These are phyloP conservation scores for Euura lappo DNA, from an alignment of 1,140 invertebrate genomes.

Conservation along the genomic window DNA sequence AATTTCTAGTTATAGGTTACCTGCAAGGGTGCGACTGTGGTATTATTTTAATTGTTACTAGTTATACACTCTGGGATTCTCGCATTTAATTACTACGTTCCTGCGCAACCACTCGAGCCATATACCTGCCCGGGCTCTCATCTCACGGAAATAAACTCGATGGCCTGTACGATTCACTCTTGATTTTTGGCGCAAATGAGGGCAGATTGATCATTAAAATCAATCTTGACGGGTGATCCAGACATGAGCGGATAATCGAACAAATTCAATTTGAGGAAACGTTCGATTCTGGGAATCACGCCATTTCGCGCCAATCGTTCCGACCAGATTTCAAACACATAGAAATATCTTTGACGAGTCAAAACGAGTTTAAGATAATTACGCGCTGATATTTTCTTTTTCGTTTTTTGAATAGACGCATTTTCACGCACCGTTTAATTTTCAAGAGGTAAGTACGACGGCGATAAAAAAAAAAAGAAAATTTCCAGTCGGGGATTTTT, in stretches of 20 bases:
- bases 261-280: too few species aligned
- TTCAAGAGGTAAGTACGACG: neutral
- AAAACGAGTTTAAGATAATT: neutral
- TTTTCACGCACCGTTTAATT: neutral
- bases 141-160: neutral
- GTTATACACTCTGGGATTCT: neutral
- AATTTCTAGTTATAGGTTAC: constrained; percentile 23
- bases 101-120: neutral
- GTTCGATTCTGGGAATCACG: too few species aligned
- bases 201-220: neutral
- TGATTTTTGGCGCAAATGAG: too few species aligned
- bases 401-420: neutral
- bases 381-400: neutral
- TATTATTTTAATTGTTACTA: constrained; percentile 56
- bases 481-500: neutral
- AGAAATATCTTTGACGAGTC: too few species aligned
- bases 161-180: neutral
- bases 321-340: too few species aligned
- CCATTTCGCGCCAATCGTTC: too few species aligned
- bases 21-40: constrained; percentile 22
- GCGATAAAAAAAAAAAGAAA: neutral
- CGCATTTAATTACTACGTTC: constrained; percentile 3
- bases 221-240: neutral
- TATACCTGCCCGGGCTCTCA: neutral
- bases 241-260: too few species aligned